phyloP scores from a whole-genome alignment of 2,113 vertebrate species.

The Scophthalmus maximus region DNA sequence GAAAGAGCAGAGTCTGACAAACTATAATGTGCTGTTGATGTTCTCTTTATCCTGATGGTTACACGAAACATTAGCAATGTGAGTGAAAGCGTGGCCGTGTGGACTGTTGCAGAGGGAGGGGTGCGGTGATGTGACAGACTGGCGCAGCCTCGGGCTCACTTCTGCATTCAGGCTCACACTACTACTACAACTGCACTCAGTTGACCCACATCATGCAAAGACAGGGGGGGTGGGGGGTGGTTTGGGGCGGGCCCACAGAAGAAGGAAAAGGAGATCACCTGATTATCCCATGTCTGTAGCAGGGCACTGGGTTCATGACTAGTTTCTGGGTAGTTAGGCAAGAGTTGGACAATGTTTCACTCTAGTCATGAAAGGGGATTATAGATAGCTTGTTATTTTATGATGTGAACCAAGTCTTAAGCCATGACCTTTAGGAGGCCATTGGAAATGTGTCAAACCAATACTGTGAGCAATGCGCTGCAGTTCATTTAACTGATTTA shows the following conservation, averaged over 20 bases:
- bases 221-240: not conserved
- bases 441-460: not conserved
- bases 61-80: constrained; percentile 2
- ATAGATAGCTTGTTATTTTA: not conserved
- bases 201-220: constrained; percentile 74
- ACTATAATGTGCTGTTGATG: not conserved
- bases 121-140: constrained; percentile 42
- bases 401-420: not conserved
- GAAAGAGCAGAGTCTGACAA: constrained; percentile 13
- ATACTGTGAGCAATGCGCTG: not conserved
- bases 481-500: not conserved
- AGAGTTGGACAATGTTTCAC: constrained; percentile 35
- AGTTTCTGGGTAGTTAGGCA: constrained; percentile 3
- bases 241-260: not conserved
- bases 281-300: constrained; percentile 40
- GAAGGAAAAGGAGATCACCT: constrained; percentile 32
- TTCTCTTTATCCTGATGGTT: not conserved
- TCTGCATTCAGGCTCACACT: constrained; percentile 57
- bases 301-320: constrained; percentile 22
- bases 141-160: constrained; percentile 54
- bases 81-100: constrained; percentile 5
- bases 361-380: not conserved
- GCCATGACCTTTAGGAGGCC: not conserved
- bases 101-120: not conserved
- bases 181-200: constrained; percentile 64